Percentiles rank a stretch among this genome's conserved stretches.
Conservation (phyloP, 2,113 vertebrate genomes). For the Sebastes schlegelii region DNA sequence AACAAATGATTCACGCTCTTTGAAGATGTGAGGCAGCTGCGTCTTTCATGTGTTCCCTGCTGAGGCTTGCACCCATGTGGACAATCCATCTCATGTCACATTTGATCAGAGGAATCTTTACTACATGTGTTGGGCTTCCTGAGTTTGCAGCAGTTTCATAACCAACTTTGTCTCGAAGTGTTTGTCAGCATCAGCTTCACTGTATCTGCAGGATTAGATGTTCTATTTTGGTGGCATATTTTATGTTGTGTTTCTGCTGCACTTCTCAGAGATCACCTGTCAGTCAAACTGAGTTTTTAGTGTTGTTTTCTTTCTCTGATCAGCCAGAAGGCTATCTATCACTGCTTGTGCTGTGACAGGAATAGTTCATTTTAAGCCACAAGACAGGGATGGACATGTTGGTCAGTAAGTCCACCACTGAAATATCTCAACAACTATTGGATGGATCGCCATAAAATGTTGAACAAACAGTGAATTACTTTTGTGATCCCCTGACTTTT, state of each 20-base stretch:
- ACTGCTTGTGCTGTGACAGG: neutral
- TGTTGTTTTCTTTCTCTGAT: neutral
- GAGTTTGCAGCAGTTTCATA: slow-evolving; percentile 16
- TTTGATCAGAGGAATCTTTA: slow-evolving; percentile 28
- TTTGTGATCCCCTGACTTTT: neutral
- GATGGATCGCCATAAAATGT: no score
- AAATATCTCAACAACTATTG: no score
- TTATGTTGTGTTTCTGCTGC: neutral
- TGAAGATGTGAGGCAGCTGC: slow-evolving; percentile 70
- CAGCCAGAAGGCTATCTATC: neutral
- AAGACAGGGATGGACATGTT: neutral
- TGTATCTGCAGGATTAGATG: slow-evolving; percentile 1
- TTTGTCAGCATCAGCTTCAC: neutral
- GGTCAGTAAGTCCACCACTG: neutral
- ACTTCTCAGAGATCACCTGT: no score
- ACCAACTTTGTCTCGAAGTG: neutral
- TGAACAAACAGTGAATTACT: no score
- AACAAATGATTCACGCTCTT: slow-evolving; percentile 66
- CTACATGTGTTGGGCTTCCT: neutral
- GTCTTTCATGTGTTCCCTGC: slow-evolving; percentile 64
- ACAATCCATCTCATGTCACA: slow-evolving; percentile 40
- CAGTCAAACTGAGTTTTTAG: neutral
- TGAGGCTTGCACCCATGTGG: slow-evolving; percentile 34
- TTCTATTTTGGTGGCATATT: neutral
- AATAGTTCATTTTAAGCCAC: neutral